Evolutionary conservation across 1,140 invertebrate genomes (phyloP), one percentile per base, ranked within the genome.

Genomic region (Leptestheria dahalacensis): DNA sequence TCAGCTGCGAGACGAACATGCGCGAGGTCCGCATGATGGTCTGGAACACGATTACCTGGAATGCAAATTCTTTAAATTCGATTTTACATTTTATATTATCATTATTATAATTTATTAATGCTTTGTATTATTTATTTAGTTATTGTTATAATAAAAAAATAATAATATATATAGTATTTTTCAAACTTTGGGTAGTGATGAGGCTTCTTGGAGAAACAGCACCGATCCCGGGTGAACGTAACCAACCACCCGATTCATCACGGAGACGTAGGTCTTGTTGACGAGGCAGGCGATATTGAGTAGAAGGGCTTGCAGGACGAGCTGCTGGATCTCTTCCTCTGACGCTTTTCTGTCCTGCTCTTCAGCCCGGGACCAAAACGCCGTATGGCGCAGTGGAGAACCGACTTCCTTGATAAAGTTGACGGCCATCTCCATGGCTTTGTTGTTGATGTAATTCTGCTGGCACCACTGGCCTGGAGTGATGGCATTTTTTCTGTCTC

Each of bases 171-270:
- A 9, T 9, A 41, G 15, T 41, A 6, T 15, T 41, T 9, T 9
- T 6, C 33, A 41, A 41, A 41, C 33, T 41, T 41, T 41, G 6
- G 33, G 33, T 15, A 41, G 28, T 55, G 53, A 12, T 20, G 53
- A 28, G 25, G 26, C 23, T 55, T 55, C 33, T n/a, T 33, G 21
- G 11, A 3, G 25, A 20, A 55, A 55, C 26, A 55, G 33, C 10
- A 55, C 53, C 3, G 53, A 55, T 29, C 53, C 53, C 23, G 53
- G 53, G 21, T 55, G 53, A 1, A 55, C 28, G 26, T 55, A 55
- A 9, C 25, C 33, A 10, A 29, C 33, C 1, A 20, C 21, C 12
- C 33, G 12, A 10, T 20, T 33, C 33, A 26, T 26, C 3, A 55
- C 20, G 1, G 2, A 26, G 26, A 55, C 53, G 12, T 41, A 55